Evolutionary conservation across 2,797 vertebrate species (phyloP).

Genomic region (Ammospiza maritima): DNA sequence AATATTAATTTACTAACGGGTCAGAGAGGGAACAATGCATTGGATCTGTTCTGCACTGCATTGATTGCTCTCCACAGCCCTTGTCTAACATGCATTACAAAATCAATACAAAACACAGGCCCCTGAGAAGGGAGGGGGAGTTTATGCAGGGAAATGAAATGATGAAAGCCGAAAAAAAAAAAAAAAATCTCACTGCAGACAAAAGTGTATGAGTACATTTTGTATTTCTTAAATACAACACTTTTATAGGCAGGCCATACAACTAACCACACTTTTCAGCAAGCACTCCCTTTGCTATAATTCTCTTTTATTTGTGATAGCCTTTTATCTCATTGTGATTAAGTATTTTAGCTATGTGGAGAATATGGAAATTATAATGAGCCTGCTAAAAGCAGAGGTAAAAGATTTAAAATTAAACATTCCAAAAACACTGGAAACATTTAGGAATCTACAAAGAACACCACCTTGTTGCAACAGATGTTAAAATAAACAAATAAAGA

Average conservation of each 20-base stretch:
- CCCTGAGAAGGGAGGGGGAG: background rate
- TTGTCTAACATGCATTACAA: conserved; percentile 9
- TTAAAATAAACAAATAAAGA: conserved; percentile 36
- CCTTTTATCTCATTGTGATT: background rate
- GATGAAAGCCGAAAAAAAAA: background rate
- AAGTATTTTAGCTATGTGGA: background rate
- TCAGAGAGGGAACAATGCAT: background rate
- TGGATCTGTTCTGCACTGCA: conserved; percentile 1
- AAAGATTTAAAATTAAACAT: background rate
- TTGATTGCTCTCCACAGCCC: conserved; percentile 11
- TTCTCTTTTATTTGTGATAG: background rate
- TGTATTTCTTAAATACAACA: conserved; percentile 19
- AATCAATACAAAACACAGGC: conserved; percentile 32
- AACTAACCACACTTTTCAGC: conserved; percentile 1
- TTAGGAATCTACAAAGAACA: background rate
- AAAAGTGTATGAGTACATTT: background rate
- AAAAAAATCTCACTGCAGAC: background rate
- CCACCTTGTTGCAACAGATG: background rate
- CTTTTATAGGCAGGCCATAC: background rate
- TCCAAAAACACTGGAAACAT: background rate
- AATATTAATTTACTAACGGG: conserved; percentile 35
- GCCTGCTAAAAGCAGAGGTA: background rate
- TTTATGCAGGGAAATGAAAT: conserved; percentile 8
- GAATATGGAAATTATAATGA: background rate
- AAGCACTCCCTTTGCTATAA: background rate